A percentile compares a stretch with the other conserved stretches of the same genome.
Evolutionary conservation across 1,140 invertebrate genomes (phyloP).

Genomic region (Caenorhabditis remanei): DNA sequence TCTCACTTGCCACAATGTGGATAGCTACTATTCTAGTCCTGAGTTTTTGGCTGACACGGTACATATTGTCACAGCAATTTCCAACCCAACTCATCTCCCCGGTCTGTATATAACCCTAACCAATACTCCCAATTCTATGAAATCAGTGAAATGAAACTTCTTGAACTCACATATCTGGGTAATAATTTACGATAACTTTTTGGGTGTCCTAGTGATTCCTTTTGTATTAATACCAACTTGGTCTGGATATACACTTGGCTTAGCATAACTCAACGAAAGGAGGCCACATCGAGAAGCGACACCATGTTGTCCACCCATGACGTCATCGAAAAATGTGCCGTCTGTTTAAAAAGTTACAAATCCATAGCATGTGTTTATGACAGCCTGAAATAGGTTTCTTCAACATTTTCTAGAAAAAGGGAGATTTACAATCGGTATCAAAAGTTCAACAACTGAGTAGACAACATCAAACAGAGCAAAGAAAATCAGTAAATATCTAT

Average conservation of each 20-base stretch:
- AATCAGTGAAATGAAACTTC: neutral
- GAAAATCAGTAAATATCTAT: neutral
- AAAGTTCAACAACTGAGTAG: neutral
- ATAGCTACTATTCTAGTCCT: neutral
- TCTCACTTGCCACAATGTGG: no score
- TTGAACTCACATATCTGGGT: neutral
- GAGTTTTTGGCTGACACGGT: neutral
- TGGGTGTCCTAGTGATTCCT: no score
- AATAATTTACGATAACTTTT: no score
- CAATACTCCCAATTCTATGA: neutral
- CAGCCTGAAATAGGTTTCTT: neutral
- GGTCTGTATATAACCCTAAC: neutral
- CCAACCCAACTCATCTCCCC: neutral
- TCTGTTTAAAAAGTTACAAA: conserved; percentile 7
- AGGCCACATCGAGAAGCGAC: neutral
- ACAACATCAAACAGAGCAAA: conserved; percentile 1
- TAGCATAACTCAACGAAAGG: conserved; percentile 1
- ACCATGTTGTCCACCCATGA: neutral
- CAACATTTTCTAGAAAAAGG: neutral
- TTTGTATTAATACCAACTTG: no score
- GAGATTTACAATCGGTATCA: neutral
- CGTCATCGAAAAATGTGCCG: conserved; percentile 7
- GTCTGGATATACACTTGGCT: no score
- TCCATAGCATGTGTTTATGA: conserved; percentile 10
- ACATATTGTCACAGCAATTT: neutral